A percentile compares a stretch with the other conserved stretches of the same genome.
Evolutionary conservation across 2,113 vertebrate genomes (phyloP).

Genomic region (Clarias magur): DNA sequence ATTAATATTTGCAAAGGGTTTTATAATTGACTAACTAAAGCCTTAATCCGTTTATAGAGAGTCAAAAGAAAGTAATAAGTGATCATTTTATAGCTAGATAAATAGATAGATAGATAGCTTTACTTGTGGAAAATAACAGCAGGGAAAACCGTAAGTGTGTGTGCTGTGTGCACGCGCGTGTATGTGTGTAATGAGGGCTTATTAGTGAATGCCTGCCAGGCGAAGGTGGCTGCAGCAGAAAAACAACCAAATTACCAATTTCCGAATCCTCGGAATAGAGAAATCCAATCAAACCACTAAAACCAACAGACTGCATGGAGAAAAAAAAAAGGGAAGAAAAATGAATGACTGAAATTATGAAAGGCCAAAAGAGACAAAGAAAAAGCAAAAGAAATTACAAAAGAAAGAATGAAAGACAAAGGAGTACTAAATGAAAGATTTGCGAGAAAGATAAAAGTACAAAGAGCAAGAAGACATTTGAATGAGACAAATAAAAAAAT

Average conservation of each 20-base stretch:
- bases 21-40: neutral
- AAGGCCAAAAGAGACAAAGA: neutral
- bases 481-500: neutral
- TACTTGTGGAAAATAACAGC: neutral
- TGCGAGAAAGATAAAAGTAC: neutral
- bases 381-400: neutral
- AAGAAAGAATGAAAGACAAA: neutral
- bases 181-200: neutral
- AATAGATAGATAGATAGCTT: too few relatives aligned
- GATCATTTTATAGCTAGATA: too few relatives aligned
- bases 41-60: neutral
- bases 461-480: neutral
- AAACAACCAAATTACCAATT: constrained; percentile 36
- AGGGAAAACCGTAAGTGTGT: neutral
- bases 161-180: neutral
- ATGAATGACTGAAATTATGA: neutral
- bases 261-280: constrained; percentile 7
- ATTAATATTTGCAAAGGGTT: neutral
- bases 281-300: constrained; percentile 19
- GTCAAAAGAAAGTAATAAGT: neutral
- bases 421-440: neutral
- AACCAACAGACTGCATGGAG: neutral
- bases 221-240: constrained; percentile 8
- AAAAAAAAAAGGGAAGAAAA: neutral
- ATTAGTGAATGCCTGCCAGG: constrained; percentile 17